Percentiles rank a stretch among this genome's conserved stretches.
Evolutionary conservation across 2,888 invertebrate genomes (phyloP).

Genomic region (Pteria penguin): DNA sequence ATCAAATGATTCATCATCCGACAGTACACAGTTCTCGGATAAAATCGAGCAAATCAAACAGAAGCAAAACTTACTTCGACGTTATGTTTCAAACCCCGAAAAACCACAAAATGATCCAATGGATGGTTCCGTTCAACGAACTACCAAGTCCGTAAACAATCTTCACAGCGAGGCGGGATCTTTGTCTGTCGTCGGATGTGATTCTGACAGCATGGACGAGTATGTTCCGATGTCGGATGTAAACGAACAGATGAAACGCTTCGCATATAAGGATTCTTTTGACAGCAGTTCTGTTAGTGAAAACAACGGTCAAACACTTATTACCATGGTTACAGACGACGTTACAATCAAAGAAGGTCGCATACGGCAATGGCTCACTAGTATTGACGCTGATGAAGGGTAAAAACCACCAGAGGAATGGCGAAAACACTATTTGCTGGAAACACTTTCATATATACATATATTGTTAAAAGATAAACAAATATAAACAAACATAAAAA

Average conservation of each 20-base stretch:
- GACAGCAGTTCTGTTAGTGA: constrained; percentile 8
- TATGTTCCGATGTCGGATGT: constrained; percentile 9
- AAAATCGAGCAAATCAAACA: constrained; percentile 54
- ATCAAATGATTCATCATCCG: constrained; percentile 70
- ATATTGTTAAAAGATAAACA: too few relatives aligned
- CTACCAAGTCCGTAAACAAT: constrained; percentile 60
- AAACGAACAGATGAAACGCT: constrained; percentile 14
- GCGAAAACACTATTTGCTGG: too few relatives aligned
- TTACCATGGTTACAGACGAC: constrained; percentile 59
- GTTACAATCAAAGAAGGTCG: constrained; percentile 59
- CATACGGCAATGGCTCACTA: constrained; percentile 69
- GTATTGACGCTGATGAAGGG: constrained; percentile 57
- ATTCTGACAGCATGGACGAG: constrained; percentile 49
- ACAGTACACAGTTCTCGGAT: constrained; percentile 50
- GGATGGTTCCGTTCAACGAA: constrained; percentile 47
- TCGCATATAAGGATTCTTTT: not conserved
- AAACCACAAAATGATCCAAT: constrained; percentile 33
- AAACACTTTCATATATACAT: too few relatives aligned
- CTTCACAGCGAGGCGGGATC: constrained; percentile 48
- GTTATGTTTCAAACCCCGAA: constrained; percentile 61
- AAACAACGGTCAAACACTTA: constrained; percentile 40
- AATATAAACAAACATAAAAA: too few relatives aligned
- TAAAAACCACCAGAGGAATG: too few relatives aligned
- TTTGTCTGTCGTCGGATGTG: constrained; percentile 46
- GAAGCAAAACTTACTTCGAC: constrained; percentile 56